Evolutionary conservation across 2,888 invertebrate genomes (phyloP).

Genomic region (Gryllus longicercus): DNA sequence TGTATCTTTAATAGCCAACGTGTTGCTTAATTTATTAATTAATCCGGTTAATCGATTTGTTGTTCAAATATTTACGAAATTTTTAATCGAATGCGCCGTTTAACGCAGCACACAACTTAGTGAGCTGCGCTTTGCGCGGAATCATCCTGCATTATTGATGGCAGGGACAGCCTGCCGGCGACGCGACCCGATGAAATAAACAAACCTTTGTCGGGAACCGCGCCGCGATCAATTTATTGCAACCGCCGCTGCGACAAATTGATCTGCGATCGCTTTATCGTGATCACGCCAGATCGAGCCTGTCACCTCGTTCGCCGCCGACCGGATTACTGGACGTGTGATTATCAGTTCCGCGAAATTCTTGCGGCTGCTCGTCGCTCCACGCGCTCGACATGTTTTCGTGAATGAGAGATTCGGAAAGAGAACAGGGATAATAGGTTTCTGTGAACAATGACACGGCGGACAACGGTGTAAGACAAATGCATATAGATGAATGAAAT

Average conservation of each 20-base stretch:
- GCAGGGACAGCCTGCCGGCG: background rate
- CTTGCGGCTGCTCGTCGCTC: background rate
- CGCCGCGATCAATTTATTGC: background rate
- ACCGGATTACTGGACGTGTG: background rate
- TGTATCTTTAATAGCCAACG: constrained; percentile 6
- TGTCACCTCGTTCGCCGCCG: background rate
- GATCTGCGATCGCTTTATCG: constrained; percentile 17
- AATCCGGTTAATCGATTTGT: constrained; percentile 7
- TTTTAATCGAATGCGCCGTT: background rate
- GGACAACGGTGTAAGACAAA: no score
- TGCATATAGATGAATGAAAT: no score
- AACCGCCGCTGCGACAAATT: background rate
- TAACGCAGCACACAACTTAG: constrained; percentile 17
- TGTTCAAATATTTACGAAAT: background rate
- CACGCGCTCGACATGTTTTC: no score
- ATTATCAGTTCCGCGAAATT: background rate
- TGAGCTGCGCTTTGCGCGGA: background rate
- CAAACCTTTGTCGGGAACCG: background rate
- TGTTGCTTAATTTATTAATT: constrained; percentile 1
- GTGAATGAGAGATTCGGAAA: no score
- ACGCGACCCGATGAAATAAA: background rate
- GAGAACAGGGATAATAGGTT: no score
- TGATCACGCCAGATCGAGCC: background rate
- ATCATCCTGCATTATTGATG: background rate
- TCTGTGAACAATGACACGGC: no score